A percentile compares a stretch with the other conserved stretches of the same genome.
phyloP scores from a whole-genome alignment of 2,888 invertebrate species.

The Brassicogethes aeneus region DNA sequence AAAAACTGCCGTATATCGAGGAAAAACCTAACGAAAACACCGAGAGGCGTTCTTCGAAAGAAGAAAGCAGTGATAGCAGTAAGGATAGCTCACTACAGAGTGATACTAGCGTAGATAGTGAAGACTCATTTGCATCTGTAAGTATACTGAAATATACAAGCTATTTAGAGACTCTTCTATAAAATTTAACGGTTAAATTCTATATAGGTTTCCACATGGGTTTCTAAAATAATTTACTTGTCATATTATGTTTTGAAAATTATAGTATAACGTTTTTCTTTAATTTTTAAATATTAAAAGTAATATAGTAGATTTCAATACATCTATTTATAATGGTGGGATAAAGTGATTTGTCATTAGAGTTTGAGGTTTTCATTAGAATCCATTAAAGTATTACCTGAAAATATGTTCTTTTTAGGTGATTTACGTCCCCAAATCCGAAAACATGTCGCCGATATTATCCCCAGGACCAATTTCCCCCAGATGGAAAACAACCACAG shows the following conservation, averaged over 20 bases:
- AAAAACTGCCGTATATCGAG: slow-evolving; percentile 27
- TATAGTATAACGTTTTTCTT: too few species aligned
- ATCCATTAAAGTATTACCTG: too few species aligned
- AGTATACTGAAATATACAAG: too few species aligned
- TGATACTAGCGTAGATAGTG: slow-evolving; percentile 89
- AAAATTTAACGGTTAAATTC: too few species aligned
- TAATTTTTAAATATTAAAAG: too few species aligned
- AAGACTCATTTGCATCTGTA: slow-evolving; percentile 84
- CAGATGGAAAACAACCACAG: slow-evolving; percentile 45
- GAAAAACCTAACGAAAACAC: slow-evolving; percentile 22
- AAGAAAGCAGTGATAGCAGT: slow-evolving; percentile 82
- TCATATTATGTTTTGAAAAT: too few species aligned
- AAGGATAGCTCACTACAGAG: slow-evolving; percentile 87
- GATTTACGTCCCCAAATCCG: slow-evolving; percentile 81
- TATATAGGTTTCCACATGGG: too few species aligned
- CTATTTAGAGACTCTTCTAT: not conserved
- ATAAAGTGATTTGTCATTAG: too few species aligned
- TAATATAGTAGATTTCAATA: too few species aligned
- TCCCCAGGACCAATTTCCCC: slow-evolving; percentile 56
- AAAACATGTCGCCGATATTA: slow-evolving; percentile 54
- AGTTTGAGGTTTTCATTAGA: too few species aligned
- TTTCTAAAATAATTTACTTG: too few species aligned
- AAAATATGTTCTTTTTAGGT: slow-evolving; percentile 39
- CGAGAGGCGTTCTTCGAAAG: slow-evolving; percentile 71
- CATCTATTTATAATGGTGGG: too few species aligned